Evolutionary conservation across 1,140 invertebrate genomes (phyloP).

Genomic region (Drosophila teissieri): DNA sequence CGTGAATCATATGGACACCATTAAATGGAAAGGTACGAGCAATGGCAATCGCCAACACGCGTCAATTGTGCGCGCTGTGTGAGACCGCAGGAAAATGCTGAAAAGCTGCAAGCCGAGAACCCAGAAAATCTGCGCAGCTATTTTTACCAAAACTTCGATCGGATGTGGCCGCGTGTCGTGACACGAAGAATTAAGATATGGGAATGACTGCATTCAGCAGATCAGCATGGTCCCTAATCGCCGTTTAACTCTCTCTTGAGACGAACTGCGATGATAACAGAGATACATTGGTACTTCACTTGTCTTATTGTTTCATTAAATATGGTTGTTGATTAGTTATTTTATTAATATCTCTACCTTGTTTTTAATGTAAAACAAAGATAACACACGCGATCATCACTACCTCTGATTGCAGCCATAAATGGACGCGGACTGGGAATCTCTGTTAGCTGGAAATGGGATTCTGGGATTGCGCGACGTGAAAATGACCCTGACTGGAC

Average conservation of each 20-base stretch:
- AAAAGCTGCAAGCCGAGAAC: slow-evolving; percentile 19
- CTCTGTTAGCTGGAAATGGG: slow-evolving; percentile 62
- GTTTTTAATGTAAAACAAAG: neutral
- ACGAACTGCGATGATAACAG: too few species aligned
- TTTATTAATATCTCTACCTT: too few species aligned
- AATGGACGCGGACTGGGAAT: slow-evolving; percentile 1
- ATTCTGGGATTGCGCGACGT: slow-evolving; percentile 49
- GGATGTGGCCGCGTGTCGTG: slow-evolving; percentile 29
- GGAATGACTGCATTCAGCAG: neutral
- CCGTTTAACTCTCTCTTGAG: too few species aligned
- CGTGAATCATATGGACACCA: slow-evolving; percentile 82
- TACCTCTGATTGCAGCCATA: slow-evolving; percentile 40
- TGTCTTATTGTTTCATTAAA: too few species aligned
- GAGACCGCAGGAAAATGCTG: slow-evolving; percentile 51
- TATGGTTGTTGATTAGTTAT: too few species aligned
- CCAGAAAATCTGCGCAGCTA: slow-evolving; percentile 34
- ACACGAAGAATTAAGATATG: slow-evolving; percentile 11
- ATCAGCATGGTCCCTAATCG: too few species aligned
- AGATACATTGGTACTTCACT: too few species aligned
- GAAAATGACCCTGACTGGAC: slow-evolving; percentile 49
- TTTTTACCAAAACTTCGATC: slow-evolving; percentile 18
- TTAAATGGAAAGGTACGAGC: slow-evolving; percentile 78
- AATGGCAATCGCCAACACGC: slow-evolving; percentile 78
- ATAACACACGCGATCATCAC: slow-evolving; percentile 29
- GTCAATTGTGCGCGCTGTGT: slow-evolving; percentile 77